A percentile compares a stretch with the other conserved stretches of the same genome.
These are phyloP conservation scores for Pseudococcus longispinus DNA, from an alignment of 2,888 invertebrate genomes.

Conservation along the genomic window DNA sequence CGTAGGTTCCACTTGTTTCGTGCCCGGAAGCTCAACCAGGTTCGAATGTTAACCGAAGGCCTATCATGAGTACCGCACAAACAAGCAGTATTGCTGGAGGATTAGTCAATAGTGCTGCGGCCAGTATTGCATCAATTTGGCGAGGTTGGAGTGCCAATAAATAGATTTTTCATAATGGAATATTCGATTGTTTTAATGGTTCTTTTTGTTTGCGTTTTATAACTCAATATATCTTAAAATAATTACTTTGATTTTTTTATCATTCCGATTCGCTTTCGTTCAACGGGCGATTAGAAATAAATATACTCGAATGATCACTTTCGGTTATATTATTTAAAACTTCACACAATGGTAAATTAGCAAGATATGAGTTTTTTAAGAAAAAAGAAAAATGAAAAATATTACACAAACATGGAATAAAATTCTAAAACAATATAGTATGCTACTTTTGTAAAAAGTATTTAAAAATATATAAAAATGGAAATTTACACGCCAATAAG, in stretches of 20 bases:
- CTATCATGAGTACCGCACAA: slow-evolving; percentile 58
- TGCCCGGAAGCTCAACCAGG: slow-evolving; percentile 66
- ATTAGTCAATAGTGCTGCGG: slow-evolving; percentile 70
- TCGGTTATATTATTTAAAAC: not conserved
- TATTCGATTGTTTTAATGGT: not conserved
- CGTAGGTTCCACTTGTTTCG: slow-evolving; percentile 67
- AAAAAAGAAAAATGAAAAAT: slow-evolving; percentile 8
- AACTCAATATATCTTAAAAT: no score
- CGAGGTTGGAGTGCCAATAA: slow-evolving; percentile 70
- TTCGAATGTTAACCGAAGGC: slow-evolving; percentile 59
- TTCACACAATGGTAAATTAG: slow-evolving; percentile 27
- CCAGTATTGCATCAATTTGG: slow-evolving; percentile 82
- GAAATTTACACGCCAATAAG: slow-evolving; percentile 31
- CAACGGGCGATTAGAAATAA: not conserved
- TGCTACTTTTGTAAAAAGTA: not conserved
- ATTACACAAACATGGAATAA: slow-evolving; percentile 25
- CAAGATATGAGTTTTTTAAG: slow-evolving; percentile 6
- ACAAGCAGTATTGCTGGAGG: slow-evolving; percentile 72
- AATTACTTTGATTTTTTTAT: no score
- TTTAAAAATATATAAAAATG: slow-evolving; percentile 43
- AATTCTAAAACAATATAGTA: slow-evolving; percentile 1
- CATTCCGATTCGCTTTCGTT: not conserved
- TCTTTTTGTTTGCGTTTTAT: no score
- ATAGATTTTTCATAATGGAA: slow-evolving; percentile 24
- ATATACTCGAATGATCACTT: not conserved